Evolutionary conservation across 2,888 invertebrate genomes (phyloP).

Genomic region (Thelaira solivaga): DNA sequence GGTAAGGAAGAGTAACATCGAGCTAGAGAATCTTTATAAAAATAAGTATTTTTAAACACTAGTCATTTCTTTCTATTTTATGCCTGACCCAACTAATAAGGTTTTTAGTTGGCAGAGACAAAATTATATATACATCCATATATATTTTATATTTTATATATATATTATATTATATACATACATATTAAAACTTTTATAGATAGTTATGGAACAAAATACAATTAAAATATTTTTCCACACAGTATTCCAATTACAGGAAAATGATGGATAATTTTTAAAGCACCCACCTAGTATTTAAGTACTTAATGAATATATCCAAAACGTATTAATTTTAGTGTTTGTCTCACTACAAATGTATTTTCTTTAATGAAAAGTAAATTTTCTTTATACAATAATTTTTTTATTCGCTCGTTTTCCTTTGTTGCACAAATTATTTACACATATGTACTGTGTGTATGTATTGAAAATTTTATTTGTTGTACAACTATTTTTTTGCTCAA

Average conservation of each 20-base stretch:
- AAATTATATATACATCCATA: no score
- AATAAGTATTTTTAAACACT: not conserved
- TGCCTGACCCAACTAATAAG: not conserved
- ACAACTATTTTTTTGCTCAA: not conserved
- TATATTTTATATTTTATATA: no score
- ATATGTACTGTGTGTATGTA: no score
- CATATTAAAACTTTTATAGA: no score
- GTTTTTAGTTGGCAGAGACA: not conserved
- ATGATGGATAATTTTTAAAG: not conserved
- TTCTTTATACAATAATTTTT: no score
- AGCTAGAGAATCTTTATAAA: not conserved
- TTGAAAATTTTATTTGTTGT: conserved; percentile 29
- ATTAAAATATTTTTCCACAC: not conserved
- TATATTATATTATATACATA: no score
- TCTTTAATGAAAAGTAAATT: no score
- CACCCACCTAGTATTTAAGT: not conserved
- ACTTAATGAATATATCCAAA: no score
- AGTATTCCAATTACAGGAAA: not conserved
- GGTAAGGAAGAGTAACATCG: conserved; percentile 8
- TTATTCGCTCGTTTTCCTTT: conserved; percentile 1
- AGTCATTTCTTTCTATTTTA: conserved; percentile 22
- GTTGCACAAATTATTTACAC: conserved; percentile 16
- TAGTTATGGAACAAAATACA: conserved; percentile 36
- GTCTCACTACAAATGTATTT: not conserved
- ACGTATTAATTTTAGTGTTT: not conserved